A percentile compares a stretch with the other conserved stretches of the same genome.
Evolutionary conservation across 2,888 invertebrate species (phyloP).

Genomic region (Laspeyria flexula): DNA sequence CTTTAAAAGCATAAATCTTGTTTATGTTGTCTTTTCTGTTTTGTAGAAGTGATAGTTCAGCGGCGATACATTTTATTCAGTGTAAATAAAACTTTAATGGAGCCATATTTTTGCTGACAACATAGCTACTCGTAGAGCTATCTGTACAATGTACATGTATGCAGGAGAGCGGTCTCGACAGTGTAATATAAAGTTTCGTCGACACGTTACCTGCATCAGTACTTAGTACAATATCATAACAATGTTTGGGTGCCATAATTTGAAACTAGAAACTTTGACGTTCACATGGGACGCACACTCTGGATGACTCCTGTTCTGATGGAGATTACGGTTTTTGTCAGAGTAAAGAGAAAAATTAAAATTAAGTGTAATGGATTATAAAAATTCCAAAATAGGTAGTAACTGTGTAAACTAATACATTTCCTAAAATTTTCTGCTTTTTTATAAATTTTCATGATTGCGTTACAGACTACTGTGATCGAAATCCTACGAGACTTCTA

Average conservation of each 20-base stretch:
- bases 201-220: constrained; percentile 52
- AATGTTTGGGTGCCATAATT: constrained; percentile 26
- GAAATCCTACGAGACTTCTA: too few species aligned
- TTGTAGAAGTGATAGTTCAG: neutral
- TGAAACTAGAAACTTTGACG: constrained; percentile 27
- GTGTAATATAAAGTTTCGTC: constrained; percentile 44
- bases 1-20: neutral
- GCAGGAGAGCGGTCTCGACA: constrained; percentile 41
- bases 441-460: too few species aligned
- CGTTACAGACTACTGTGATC: too few species aligned
- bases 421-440: too few species aligned
- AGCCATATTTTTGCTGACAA: constrained; percentile 42
- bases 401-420: too few species aligned
- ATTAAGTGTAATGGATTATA: too few species aligned
- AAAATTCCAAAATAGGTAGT: too few species aligned
- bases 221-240: constrained; percentile 32
- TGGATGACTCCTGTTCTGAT: constrained; percentile 12
- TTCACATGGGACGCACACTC: constrained; percentile 17
- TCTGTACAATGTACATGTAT: constrained; percentile 18
- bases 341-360: neutral
- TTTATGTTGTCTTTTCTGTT: neutral
- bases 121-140: constrained; percentile 21
- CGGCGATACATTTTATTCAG: constrained; percentile 16
- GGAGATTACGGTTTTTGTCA: neutral
- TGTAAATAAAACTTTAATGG: constrained; percentile 19